A percentile compares a stretch with the other conserved stretches of the same genome.
phyloP scores from a whole-genome alignment of 2,888 invertebrate species.

The Xestia ashworthii region DNA sequence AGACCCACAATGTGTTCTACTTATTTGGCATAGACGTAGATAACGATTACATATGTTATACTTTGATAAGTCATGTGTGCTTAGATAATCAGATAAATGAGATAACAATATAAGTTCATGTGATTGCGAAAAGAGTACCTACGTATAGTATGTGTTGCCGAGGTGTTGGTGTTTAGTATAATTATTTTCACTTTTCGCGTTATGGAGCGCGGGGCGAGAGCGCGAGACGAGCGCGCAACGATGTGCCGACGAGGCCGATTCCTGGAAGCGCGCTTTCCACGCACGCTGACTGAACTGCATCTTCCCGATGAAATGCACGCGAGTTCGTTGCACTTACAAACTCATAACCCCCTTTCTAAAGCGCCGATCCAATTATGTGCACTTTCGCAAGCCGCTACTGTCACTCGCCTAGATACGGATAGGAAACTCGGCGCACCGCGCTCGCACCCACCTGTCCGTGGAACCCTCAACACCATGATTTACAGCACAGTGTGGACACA shows the following conservation, averaged over 20 bases:
- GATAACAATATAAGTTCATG: constrained; percentile 15
- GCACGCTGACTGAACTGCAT: constrained; percentile 81
- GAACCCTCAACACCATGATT: constrained; percentile 71
- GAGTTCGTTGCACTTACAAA: constrained; percentile 90
- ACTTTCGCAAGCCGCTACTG: constrained; percentile 91
- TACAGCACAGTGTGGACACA: constrained; percentile 45
- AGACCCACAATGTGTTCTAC: constrained; percentile 51
- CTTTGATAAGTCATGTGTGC: constrained; percentile 21
- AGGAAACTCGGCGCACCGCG: constrained; percentile 87
- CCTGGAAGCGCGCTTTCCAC: constrained; percentile 89
- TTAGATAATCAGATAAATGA: constrained; percentile 10
- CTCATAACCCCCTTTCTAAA: constrained; percentile 91
- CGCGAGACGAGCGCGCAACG: constrained; percentile 72
- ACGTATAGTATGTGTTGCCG: constrained; percentile 2
- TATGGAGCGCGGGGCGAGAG: constrained; percentile 77
- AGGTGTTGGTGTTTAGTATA: constrained; percentile 59
- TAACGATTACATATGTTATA: constrained; percentile 13
- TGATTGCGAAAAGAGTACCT: constrained; percentile 13
- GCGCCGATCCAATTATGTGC: constrained; percentile 91
- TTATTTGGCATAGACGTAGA: constrained; percentile 52
- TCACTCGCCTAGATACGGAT: constrained; percentile 90
- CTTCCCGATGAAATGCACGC: constrained; percentile 89
- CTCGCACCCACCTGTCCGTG: constrained; percentile 82
- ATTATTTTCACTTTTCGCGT: constrained; percentile 87
- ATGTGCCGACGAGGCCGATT: constrained; percentile 75